Conservation (phyloP, 2,113 vertebrate species). For the Chionis minor region DNA sequence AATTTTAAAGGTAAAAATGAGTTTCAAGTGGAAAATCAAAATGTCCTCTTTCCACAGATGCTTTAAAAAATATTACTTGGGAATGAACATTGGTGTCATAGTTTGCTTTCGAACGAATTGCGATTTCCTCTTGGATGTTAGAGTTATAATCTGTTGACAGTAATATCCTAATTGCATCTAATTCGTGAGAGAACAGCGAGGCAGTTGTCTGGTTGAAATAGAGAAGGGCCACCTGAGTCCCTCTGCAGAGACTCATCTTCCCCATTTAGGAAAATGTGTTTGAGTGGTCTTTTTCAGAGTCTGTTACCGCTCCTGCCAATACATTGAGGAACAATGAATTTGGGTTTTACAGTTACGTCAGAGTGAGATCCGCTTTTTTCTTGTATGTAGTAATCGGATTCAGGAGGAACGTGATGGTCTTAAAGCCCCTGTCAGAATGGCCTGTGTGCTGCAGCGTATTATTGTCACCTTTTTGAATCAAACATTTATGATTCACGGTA, state of each 20-base stretch:
- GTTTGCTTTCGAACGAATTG: not conserved
- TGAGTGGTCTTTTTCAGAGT: not conserved
- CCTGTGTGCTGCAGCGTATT: not conserved
- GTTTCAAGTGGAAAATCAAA: not conserved
- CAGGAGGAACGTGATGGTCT: not conserved
- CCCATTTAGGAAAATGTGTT: not conserved
- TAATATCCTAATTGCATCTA: not conserved
- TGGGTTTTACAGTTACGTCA: not conserved
- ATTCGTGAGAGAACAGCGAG: not conserved
- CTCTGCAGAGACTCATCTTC: not conserved
- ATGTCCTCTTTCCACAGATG: not conserved
- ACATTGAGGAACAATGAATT: not conserved
- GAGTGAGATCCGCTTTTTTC: not conserved
- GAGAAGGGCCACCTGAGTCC: not conserved
- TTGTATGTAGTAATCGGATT: not conserved
- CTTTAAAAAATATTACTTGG: not conserved
- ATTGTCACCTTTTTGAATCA: not conserved
- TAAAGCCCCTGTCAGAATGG: not conserved
- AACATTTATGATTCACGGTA: not conserved
- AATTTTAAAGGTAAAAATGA: not conserved
- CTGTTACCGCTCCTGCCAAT: not conserved
- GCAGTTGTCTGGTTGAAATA: not conserved
- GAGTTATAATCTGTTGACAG: not conserved
- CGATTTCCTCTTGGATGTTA: not conserved
- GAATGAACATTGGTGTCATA: not conserved